phyloP scores from a whole-genome alignment of 2,113 vertebrate genomes.

The Caracal caracal region DNA sequence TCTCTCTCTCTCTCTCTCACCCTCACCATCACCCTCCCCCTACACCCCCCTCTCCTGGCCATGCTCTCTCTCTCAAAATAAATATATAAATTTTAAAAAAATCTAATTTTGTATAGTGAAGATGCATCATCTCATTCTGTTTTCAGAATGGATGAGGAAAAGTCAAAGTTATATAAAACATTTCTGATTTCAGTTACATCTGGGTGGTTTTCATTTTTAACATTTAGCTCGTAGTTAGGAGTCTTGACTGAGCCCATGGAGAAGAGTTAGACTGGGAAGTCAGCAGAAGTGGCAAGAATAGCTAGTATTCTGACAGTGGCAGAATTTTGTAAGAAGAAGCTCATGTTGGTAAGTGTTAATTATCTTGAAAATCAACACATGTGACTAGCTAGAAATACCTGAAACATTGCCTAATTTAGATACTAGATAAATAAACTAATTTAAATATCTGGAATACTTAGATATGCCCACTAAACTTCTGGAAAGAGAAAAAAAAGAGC shows the following conservation, averaged over 20 bases:
- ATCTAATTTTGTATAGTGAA: constrained; percentile 12
- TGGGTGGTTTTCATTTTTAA: constrained; percentile 39
- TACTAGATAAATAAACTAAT: neutral
- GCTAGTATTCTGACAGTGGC: neutral
- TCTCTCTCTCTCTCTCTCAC: no score
- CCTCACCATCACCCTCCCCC: no score
- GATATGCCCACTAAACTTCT: neutral
- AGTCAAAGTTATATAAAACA: neutral
- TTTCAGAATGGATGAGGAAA: neutral
- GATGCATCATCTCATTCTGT: neutral
- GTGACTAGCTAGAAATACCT: constrained; percentile 43
- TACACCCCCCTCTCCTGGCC: no score
- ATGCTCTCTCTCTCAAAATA: no score
- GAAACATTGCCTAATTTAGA: constrained; percentile 29
- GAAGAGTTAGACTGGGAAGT: neutral
- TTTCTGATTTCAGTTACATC: neutral
- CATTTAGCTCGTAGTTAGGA: neutral
- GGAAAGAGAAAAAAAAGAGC: neutral
- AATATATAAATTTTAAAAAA: neutral
- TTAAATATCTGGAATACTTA: neutral
- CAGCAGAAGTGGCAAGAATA: neutral
- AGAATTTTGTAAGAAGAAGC: constrained; percentile 1
- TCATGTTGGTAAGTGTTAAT: constrained; percentile 27
- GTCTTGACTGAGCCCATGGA: neutral
- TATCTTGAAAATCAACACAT: constrained; percentile 32